Evolutionary conservation across 2,113 vertebrate species (phyloP).

Genomic region (Cephalopterus ornatus): DNA sequence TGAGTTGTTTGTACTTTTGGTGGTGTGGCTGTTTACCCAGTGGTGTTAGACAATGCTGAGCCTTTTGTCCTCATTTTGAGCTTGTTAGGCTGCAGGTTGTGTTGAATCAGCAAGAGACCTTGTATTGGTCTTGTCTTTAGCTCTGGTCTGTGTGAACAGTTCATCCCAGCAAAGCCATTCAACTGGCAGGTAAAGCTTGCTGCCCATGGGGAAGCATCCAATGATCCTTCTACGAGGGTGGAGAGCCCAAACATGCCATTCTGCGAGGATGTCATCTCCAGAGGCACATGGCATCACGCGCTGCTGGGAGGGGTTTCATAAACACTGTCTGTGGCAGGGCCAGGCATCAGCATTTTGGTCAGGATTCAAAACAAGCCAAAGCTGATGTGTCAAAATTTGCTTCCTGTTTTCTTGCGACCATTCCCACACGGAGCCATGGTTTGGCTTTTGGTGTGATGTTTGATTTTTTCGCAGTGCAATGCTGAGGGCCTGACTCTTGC

Average conservation of each 20-base stretch:
- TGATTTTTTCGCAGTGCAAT: background rate
- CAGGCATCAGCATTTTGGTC: background rate
- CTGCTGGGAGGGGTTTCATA: background rate
- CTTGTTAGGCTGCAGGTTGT: background rate
- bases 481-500: background rate
- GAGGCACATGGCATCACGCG: rapidly evolving
- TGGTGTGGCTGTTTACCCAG: background rate
- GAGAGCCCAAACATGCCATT: background rate
- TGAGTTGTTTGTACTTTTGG: background rate
- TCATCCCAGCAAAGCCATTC: background rate
- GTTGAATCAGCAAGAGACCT: background rate
- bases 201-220: background rate
- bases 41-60: background rate
- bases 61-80: background rate
- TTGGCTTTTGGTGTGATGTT: background rate
- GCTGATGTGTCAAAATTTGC: background rate
- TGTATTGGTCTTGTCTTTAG: rapidly evolving
- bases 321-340: rapidly evolving
- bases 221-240: rapidly evolving
- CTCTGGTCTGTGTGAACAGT: background rate
- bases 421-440: background rate
- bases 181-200: rapidly evolving
- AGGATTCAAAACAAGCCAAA: background rate
- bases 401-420: background rate
- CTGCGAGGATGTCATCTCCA: background rate